Base-by-base conservation (phyloP, 2,888 invertebrate genomes). In the Chaitophorus viminalis region DNA sequence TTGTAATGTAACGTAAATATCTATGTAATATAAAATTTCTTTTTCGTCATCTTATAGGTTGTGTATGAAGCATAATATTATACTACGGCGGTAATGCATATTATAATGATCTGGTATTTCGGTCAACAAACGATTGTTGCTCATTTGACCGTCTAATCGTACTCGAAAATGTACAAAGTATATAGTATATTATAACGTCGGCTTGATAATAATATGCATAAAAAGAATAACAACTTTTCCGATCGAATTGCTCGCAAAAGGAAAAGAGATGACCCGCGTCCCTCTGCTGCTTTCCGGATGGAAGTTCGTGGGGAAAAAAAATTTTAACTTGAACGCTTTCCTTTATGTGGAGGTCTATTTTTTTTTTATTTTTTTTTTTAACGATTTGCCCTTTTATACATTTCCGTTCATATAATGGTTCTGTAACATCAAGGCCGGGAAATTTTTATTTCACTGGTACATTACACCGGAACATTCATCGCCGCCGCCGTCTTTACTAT, bases 381-480 rank as follows among this genome's bases (percentile, higher is more conserved):
- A 36, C 74, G 74, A 74, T 74, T 36, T 21, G 33, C 36, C 74
- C 33, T 33, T 74, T 74, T 70, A 31, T 29, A 70, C 70, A 17
- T 70, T 70, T 70, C 70, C 70, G 74, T 33, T 72, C 36, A 21
- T 21, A 36, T 21, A 36, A 21, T 36, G 72, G 31, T 31, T 31
- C 74, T 18, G 74, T 29, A 29, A 21, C 70, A 70, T 29, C 70
- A 14, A 70, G 70, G 11, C 68, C 39, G 21, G 81, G 18, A 68
- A 46, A 68, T 81, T 39, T 46, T 36, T 29, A 81, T 68, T 81
- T 39, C 21, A 21, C 39, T 14, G 68, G 81, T 82, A 70, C 68
- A 68, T 46, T 81, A 46, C 68, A 70, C 70, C 31, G 39, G 46
- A 46, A 31, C 46, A 46, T 46, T 70, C 25, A 21, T 31, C 11